Conservation (phyloP, 2,888 invertebrate genomes). For the Homarus gammarus region DNA sequence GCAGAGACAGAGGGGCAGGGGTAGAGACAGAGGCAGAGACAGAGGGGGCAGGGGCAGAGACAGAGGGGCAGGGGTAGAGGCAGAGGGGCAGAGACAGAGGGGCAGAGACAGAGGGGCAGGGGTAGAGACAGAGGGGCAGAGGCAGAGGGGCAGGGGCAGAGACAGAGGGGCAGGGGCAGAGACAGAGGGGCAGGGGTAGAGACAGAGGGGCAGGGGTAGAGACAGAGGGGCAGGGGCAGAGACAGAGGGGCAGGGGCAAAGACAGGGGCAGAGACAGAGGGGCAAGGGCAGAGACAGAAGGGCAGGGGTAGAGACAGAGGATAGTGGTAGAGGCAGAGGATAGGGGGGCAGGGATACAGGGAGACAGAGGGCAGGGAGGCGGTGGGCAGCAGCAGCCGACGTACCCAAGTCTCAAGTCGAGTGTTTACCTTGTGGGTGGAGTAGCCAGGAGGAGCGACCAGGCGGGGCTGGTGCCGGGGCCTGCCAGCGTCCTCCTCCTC, state of each 20-base stretch:
- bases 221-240: not conserved
- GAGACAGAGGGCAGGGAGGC: not conserved
- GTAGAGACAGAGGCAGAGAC: not conserved
- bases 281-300: not conserved
- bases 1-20: not conserved
- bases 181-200: not conserved
- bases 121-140: not conserved
- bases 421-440: conserved; percentile 20
- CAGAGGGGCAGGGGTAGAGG: not conserved
- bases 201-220: not conserved
- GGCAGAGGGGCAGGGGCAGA: not conserved
- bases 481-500: not conserved
- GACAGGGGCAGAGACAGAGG: not conserved
- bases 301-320: not conserved
- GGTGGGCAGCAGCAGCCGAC: not conserved
- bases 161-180: not conserved
- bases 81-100: not conserved
- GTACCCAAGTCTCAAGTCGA: not conserved
- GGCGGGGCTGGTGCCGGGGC: not conserved
- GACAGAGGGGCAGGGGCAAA: not conserved
- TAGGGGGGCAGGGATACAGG: not conserved
- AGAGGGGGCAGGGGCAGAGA: no score
- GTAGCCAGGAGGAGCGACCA: not conserved
- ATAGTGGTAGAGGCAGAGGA: not conserved
- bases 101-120: not conserved